Evolutionary conservation across 2,888 invertebrate species (phyloP), one percentile per base, ranked within the genome.

Genomic region (Caenorhabditis parvicauda): DNA sequence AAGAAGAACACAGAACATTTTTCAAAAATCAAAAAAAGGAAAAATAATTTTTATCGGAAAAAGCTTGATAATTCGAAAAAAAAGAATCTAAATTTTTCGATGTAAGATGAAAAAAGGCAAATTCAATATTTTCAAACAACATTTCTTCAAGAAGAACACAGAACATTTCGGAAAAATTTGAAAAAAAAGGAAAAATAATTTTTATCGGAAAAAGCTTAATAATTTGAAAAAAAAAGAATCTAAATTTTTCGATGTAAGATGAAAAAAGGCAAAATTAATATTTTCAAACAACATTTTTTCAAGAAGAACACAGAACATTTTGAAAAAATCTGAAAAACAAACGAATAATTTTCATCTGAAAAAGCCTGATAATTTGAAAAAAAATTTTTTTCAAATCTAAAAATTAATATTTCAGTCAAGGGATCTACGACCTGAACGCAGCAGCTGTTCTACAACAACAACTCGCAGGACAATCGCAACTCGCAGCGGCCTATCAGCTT

Each of bases 361-460:
- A 32, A 32, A 32, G 35, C n/a, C n/a, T n/a, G n/a, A n/a, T n/a
- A n/a, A n/a, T n/a, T n/a, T n/a, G n/a, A n/a, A n/a, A n/a, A n/a
- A n/a, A n/a, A n/a, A n/a, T 39, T 7, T 3, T 32, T 4, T 17
- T 41, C 28, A 21, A 37, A 37, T n/a, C 24, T 24, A 12, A 25
- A 22, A 38, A 24, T 24, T 6, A 38, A 27, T 25, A 44, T 59
- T 60, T 19, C 57, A 62, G 62, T 52, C 54, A 57, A 54, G 58
- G 54, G n/a, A 32, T 62, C 17, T 62, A 58, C 39, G 62, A 62
- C 24, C 38, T 58, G 21, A 51, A 51, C 43, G 35, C 50, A 7
- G 51, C 51, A n/a, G 53, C 58, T 3, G 58, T 58, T 9, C 19
- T 62, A 14, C 62, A 62, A 44, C 62, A 59, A 25, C 54, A 61